A percentile compares a stretch with the other conserved stretches of the same genome.
Conservation (phyloP, 2,888 invertebrate species). For the Proisotoma minuta region DNA sequence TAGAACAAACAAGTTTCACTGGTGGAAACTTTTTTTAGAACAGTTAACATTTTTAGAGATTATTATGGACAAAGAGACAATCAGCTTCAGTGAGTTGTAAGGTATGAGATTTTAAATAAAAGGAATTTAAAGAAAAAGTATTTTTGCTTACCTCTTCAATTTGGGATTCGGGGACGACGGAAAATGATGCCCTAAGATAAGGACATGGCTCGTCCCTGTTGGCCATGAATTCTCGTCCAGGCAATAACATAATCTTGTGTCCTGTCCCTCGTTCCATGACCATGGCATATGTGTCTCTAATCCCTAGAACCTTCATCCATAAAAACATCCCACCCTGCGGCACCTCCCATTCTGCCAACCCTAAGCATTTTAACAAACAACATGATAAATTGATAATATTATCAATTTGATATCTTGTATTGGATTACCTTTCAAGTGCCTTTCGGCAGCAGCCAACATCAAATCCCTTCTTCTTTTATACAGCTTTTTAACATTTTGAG, state of each 20-base stretch:
- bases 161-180: slow-evolving; percentile 61
- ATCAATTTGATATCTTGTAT: neutral
- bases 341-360: slow-evolving; percentile 61
- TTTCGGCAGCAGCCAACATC: slow-evolving; percentile 59
- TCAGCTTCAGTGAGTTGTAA: too few species aligned
- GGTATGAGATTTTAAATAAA: too few species aligned
- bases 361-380: slow-evolving; percentile 48
- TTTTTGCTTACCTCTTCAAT: slow-evolving; percentile 57
- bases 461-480: slow-evolving; percentile 63
- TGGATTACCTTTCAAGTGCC: slow-evolving; percentile 57
- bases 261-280: slow-evolving; percentile 64
- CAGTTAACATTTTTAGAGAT: too few species aligned
- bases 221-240: slow-evolving; percentile 68
- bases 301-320: slow-evolving; percentile 66
- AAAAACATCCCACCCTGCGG: slow-evolving; percentile 74
- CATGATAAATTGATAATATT: neutral
- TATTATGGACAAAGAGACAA: too few species aligned
- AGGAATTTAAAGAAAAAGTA: too few species aligned
- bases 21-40: too few species aligned
- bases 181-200: slow-evolving; percentile 67
- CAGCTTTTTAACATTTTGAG: slow-evolving; percentile 58
- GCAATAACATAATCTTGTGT: slow-evolving; percentile 65
- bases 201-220: slow-evolving; percentile 61
- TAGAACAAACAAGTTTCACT: too few species aligned
- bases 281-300: slow-evolving; percentile 69